Conservation (phyloP, 2,113 vertebrate genomes). For the Podiceps cristatus region DNA sequence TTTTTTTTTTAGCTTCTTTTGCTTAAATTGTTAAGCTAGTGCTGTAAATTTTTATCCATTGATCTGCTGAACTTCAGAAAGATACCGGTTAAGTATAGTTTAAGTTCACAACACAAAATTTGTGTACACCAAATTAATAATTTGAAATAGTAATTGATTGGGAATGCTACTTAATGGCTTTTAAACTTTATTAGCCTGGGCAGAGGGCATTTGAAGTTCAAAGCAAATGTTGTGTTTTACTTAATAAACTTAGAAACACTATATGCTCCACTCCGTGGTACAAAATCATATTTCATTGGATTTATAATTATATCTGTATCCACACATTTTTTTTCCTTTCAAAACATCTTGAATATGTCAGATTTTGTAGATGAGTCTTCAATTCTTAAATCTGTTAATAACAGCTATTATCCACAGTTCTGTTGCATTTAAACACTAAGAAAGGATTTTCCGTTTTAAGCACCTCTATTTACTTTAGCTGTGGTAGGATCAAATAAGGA, state of each 20-base stretch:
- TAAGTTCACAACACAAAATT: not conserved
- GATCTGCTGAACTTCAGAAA: not conserved
- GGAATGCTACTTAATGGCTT: not conserved
- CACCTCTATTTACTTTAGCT: not conserved
- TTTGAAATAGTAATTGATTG: not conserved
- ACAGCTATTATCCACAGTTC: slow-evolving; percentile 6
- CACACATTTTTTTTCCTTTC: not conserved
- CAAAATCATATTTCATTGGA: not conserved
- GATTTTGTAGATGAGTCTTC: not conserved
- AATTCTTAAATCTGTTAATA: not conserved
- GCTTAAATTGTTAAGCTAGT: not conserved
- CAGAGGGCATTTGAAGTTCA: not conserved
- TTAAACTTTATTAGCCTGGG: not conserved
- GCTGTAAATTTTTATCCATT: not conserved
- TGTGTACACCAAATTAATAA: not conserved
- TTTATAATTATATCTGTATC: not conserved
- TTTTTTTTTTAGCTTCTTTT: not conserved
- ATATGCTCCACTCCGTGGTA: not conserved
- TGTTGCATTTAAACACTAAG: not conserved
- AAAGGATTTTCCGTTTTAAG: slow-evolving; percentile 29
- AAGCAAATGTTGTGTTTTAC: not conserved
- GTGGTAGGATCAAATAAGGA: not conserved
- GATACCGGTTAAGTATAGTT: not conserved
- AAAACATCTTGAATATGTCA: not conserved
- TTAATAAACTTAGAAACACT: not conserved